phyloP scores from a whole-genome alignment of 30 jellyfish, hydroid and myxozoan species.

The Pelagia noctiluca region DNA sequence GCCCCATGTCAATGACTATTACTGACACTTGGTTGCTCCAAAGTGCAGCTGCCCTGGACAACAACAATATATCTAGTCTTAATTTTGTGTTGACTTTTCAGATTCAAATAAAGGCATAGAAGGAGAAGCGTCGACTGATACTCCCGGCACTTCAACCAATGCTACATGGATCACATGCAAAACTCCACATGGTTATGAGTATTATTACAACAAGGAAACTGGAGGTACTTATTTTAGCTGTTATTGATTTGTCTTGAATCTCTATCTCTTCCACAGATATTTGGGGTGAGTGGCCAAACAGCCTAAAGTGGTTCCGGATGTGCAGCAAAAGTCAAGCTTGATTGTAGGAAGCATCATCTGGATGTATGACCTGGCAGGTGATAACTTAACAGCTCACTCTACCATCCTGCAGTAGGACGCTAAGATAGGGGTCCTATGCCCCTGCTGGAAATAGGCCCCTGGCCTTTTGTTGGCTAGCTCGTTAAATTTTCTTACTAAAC shows the following conservation, averaged over 20 bases:
- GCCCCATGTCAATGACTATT: neutral
- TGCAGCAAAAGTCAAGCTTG: neutral
- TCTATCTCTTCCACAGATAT: neutral
- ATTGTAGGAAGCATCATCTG: neutral
- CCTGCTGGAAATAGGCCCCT: too few relatives aligned
- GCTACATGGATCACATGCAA: slow-evolving; percentile 71
- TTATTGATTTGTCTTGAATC: neutral
- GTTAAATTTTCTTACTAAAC: too few relatives aligned
- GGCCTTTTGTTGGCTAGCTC: too few relatives aligned
- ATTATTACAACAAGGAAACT: slow-evolving; percentile 76
- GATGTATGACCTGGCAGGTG: too few relatives aligned
- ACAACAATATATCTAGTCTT: neutral
- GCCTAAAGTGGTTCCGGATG: neutral
- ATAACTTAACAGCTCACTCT: too few relatives aligned
- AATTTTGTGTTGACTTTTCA: neutral
- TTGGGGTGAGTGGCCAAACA: too few relatives aligned
- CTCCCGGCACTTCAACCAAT: slow-evolving; percentile 1
- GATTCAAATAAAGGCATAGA: slow-evolving; percentile 16
- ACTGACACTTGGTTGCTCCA: neutral
- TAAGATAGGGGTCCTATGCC: too few relatives aligned
- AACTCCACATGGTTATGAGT: slow-evolving; percentile 85
- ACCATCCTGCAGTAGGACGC: too few relatives aligned
- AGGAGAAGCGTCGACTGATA: neutral
- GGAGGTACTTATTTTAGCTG: slow-evolving; percentile 64
- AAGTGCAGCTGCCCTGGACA: neutral